Percentiles rank a stretch among this genome's conserved stretches.
phyloP scores from a whole-genome alignment of 2,797 vertebrate genomes.

The Rachycentron canadum region DNA sequence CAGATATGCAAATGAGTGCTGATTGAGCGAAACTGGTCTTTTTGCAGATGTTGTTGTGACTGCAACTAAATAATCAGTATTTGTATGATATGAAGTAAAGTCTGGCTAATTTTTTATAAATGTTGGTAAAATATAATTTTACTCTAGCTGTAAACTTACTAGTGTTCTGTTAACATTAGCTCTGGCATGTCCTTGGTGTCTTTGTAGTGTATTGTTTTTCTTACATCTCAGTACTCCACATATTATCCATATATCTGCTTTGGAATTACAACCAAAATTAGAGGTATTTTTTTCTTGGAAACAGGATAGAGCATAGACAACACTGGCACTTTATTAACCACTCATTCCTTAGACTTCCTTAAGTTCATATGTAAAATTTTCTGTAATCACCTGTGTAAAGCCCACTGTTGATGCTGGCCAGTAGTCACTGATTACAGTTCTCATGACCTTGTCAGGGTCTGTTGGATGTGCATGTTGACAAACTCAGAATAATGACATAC shows the following conservation, averaged over 20 bases:
- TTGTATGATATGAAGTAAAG: not conserved
- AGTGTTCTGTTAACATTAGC: not conserved
- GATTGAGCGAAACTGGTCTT: constrained; percentile 25
- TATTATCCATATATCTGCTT: not conserved
- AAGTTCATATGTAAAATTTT: not conserved
- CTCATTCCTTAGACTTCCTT: not conserved
- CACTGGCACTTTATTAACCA: not conserved
- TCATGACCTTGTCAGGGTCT: not conserved
- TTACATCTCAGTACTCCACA: not conserved
- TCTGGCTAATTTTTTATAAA: not conserved
- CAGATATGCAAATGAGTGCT: constrained; percentile 26
- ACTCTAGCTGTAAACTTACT: not conserved
- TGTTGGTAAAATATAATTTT: not conserved
- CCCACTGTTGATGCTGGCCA: not conserved
- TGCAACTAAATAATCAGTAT: too few species aligned
- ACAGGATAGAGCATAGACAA: too few species aligned
- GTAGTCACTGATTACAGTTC: not conserved
- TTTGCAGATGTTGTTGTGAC: not conserved
- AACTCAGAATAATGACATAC: not conserved
- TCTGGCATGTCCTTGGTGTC: constrained; percentile 5
- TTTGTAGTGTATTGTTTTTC: not conserved
- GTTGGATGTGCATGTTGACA: not conserved
- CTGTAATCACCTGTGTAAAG: not conserved
- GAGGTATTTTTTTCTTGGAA: not conserved
- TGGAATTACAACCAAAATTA: not conserved